A percentile compares a stretch with the other conserved stretches of the same genome.
phyloP scores from a whole-genome alignment of 1,140 invertebrate species.

The Drosophila sechellia region DNA sequence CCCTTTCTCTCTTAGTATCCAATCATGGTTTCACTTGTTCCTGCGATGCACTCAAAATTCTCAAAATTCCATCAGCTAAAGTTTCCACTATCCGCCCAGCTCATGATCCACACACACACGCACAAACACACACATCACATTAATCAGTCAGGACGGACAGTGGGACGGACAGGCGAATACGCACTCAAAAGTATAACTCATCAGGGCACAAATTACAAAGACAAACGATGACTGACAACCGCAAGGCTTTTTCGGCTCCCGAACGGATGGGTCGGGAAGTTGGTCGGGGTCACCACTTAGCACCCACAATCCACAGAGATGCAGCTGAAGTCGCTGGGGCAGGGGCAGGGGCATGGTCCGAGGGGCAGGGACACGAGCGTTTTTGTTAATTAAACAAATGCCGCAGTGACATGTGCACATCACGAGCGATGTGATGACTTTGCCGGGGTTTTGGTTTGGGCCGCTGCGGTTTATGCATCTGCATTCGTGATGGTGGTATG shows the following conservation, averaged over 20 bases:
- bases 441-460: conserved; percentile 45
- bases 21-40: conserved; percentile 4
- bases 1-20: not conserved
- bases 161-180: conserved; percentile 39
- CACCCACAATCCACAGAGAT: conserved; percentile 67
- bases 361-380: conserved; percentile 34
- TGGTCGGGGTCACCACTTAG: conserved; percentile 61
- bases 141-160: conserved; percentile 63
- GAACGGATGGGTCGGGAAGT: conserved; percentile 6
- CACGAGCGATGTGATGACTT: conserved; percentile 74
- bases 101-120: conserved; percentile 41
- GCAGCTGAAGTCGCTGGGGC: conserved; percentile 4
- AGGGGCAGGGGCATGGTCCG: conserved; percentile 8
- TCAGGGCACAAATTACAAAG: conserved; percentile 81
- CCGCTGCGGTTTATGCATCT: conserved; percentile 51
- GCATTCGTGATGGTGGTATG: conserved; percentile 34
- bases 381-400: conserved; percentile 83
- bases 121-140: conserved; percentile 49
- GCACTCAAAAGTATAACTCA: conserved; percentile 71
- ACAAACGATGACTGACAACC: conserved; percentile 79
- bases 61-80: conserved; percentile 30
- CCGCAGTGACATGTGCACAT: conserved; percentile 81
- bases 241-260: conserved; percentile 50
- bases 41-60: conserved; percentile 6
- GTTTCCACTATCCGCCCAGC: conserved; percentile 24